Base-by-base conservation (phyloP, 2,113 vertebrate genomes). In the Sinocyclocheilus anshuiensis region DNA sequence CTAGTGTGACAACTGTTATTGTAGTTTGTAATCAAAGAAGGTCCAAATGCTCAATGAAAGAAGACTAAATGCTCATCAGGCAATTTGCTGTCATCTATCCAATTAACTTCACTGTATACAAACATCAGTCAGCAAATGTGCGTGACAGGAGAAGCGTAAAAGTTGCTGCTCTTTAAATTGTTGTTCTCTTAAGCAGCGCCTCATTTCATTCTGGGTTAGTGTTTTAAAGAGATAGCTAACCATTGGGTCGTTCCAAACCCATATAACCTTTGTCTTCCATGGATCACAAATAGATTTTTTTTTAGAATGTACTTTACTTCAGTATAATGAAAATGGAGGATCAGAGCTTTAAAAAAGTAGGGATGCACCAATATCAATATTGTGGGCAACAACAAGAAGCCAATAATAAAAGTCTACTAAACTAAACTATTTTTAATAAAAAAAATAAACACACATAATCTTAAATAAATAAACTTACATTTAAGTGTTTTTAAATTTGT, bases 21-120 rank as follows among this genome's bases (percentile, higher is more conserved):
- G 45, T 36, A 82, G 81, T 74, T 16, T 9, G 48, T 53, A 83
- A 83, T 74, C 81, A 83, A 74, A 74, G 67, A 20, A 15, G 22
- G 24, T 83, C 8, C 48, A 16, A 53, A n/a, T 83, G 81, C 50
- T 83, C 81, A 74, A 74, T 83, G 81, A 74, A 18, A 72, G 81
- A 74, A 3, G 29, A 26, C 81, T 57, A 59, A 83, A 83, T 74
- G 81, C 81, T 57, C 74, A 83, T 83, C 69, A 74, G 81, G 69
- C 67, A 83, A 83, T 83, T 83, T 83, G 81, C 81, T 42, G 69
- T 83, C 67, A 74, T 83, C 81, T 24, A 83, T 26, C 33, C 81
- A 83, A 83, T 83, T 83, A 83, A 55, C 67, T 83, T 72, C 29
- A 74, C 45, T 83, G 48, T 83, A 72, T 24, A 74, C 81, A 74